Evolutionary conservation across 92 coral and sea anemone species (phyloP), one percentile per base, ranked within the genome.

Genomic region (Paragorgia papillata): DNA sequence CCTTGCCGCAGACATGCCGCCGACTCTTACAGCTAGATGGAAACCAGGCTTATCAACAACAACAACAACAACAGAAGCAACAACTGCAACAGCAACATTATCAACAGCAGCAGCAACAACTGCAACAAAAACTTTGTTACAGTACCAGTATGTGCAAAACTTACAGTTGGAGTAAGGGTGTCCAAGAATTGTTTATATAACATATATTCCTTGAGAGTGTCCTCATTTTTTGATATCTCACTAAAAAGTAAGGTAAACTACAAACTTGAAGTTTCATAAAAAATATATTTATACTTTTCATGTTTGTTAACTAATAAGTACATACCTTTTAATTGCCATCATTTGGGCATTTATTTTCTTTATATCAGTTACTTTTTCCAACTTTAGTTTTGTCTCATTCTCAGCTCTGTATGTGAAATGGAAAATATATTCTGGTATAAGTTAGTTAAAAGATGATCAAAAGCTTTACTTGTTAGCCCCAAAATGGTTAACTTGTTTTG

Each of bases 321-420:
- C 9, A 31, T 66, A 92, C 97, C 97, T 95, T 75, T 95, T 95
- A 22, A 95, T 95, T 33, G 91, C 89, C 99, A 95, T 95, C 97
- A 95, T 95, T 59, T 95, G 99, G 9, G 93, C 99, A 81, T 95
- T 95, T 19, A 95, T 95, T 75, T 95, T 95, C 89, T 95, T 95
- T 62, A 95, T 95, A 61, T 95, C 99, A 9, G 86, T 76, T n/a
- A 95, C 99, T 77, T 95, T 95, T 75, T 95, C 99, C 68, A 95
- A 80, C 82, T 95, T 95, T n/a, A 95, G 87, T 73, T 95, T 95
- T 39, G 99, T 95, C 85, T 95, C 99, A 69, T 96, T 91, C 85
- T 95, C 99, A 80, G 99, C 99, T 63, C 99, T 95, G 30, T 12
- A 49, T 43, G 73, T 40, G 44, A 41, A 64, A 0, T 18, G 9